These are phyloP conservation scores for Melanotus villosus DNA, from an alignment of 2,888 invertebrate species.

Conservation along the genomic window DNA sequence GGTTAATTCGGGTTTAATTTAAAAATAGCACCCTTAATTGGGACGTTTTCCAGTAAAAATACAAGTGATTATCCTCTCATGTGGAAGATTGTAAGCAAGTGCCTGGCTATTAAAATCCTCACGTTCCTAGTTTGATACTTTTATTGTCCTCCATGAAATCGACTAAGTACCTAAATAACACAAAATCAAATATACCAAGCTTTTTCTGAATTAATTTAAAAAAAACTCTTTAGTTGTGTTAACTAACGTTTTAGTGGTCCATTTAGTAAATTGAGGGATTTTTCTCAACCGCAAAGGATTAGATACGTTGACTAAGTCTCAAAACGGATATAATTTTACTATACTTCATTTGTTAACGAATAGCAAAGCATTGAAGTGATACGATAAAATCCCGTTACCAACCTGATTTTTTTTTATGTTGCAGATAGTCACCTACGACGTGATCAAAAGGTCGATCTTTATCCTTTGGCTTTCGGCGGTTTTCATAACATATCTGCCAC, in stretches of 20 bases:
- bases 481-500: slow-evolving; percentile 81
- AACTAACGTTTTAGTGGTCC: too few species aligned
- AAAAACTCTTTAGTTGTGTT: too few species aligned
- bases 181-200: too few species aligned
- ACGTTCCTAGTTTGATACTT: not conserved
- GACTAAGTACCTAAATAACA: too few species aligned
- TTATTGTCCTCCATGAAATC: not conserved
- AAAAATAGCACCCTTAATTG: slow-evolving; percentile 5
- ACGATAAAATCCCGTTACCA: too few species aligned
- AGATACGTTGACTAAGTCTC: too few species aligned
- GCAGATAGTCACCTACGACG: slow-evolving; percentile 86
- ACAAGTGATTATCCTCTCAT: not conserved
- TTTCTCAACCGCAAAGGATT: too few species aligned
- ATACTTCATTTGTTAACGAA: too few species aligned
- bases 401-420: slow-evolving; percentile 57
- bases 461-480: slow-evolving; percentile 80
- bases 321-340: too few species aligned
- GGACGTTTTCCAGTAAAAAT: not conserved
- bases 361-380: too few species aligned
- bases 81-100: not conserved
- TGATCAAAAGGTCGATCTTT: slow-evolving; percentile 80
- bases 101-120: not conserved
- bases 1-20: not conserved
- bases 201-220: too few species aligned
- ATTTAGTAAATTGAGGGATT: too few species aligned